Evolutionary conservation across 2,797 vertebrate genomes (phyloP).

Genomic region (Presbytis comata): DNA sequence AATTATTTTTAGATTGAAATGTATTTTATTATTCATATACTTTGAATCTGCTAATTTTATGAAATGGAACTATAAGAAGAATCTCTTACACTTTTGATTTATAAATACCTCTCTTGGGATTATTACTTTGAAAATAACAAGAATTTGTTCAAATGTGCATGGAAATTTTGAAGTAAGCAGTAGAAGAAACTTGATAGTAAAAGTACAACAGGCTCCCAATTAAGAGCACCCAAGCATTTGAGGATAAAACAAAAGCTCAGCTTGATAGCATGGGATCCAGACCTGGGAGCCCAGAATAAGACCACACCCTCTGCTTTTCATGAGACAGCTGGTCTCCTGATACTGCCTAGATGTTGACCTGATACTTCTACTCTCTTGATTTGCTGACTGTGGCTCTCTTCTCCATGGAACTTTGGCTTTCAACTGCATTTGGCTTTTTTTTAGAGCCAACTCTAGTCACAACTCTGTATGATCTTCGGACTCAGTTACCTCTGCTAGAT

Average conservation of each 20-base stretch:
- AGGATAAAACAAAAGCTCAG: neutral
- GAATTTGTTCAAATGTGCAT: neutral
- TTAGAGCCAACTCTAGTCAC: neutral
- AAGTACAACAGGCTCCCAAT: neutral
- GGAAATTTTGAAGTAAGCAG: neutral
- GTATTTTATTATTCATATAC: neutral
- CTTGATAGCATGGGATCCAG: neutral
- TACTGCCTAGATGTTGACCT: neutral
- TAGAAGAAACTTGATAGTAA: neutral
- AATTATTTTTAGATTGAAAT: neutral
- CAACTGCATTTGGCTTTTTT: neutral
- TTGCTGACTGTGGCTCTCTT: neutral
- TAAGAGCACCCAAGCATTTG: neutral
- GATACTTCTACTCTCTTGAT: neutral
- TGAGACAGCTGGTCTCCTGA: rapidly evolving
- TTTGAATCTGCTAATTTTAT: neutral
- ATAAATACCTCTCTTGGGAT: neutral
- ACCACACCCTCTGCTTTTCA: neutral
- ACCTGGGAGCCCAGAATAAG: neutral
- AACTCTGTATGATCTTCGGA: neutral
- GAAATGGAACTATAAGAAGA: neutral
- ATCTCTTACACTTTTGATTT: neutral
- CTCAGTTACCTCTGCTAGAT: neutral
- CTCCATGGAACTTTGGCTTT: neutral
- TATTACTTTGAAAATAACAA: neutral